Evolutionary conservation across 2,113 vertebrate genomes (phyloP).

Genomic region (Cryptotis parvus): DNA sequence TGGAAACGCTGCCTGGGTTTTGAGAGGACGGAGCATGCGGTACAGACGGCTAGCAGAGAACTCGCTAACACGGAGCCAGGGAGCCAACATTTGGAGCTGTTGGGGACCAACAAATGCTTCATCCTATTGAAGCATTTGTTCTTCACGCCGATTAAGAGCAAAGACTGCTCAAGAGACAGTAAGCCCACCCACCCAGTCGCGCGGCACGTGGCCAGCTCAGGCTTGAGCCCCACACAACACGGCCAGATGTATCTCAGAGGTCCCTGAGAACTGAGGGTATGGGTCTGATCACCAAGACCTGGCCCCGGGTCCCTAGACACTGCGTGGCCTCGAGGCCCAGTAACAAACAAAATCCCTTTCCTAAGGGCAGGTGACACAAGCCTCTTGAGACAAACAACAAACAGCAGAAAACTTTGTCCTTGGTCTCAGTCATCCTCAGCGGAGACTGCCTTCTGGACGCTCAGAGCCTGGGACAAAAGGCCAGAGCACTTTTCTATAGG

Average conservation of each 20-base stretch:
- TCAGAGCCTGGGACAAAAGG: background rate
- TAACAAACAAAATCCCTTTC: background rate
- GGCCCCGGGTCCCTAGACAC: no score
- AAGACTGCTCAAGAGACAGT: background rate
- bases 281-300: no score
- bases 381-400: conserved; percentile 58
- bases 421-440: conserved; percentile 3
- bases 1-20: no score
- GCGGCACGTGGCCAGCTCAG: no score
- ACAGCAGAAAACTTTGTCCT: background rate
- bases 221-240: no score
- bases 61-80: background rate
- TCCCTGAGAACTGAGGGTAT: no score
- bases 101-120: background rate
- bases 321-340: no score
- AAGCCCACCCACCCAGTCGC: background rate
- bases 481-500: conserved; percentile 44
- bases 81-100: background rate
- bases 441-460: conserved; percentile 75
- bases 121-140: background rate
- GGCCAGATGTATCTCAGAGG: no score
- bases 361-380: background rate
- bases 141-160: background rate
- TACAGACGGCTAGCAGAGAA: no score
- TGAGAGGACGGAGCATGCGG: no score